Conservation (phyloP, 2,113 vertebrate species). For the Corythornis cristatus region DNA sequence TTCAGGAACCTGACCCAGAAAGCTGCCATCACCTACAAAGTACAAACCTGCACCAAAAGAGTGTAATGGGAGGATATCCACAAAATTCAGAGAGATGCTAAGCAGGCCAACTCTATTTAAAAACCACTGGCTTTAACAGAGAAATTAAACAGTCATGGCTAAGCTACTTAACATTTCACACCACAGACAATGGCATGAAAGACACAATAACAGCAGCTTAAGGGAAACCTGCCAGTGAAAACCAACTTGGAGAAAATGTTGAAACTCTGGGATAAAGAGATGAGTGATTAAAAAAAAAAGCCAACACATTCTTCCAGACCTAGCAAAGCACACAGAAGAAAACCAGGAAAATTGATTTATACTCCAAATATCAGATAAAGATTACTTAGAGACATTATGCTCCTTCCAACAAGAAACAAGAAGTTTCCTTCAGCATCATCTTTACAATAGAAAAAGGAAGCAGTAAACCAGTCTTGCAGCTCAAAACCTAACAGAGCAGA, state of each 20-base stretch:
- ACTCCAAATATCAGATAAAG: not conserved
- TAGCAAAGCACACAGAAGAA: not conserved
- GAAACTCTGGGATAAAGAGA: not conserved
- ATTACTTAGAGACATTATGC: not conserved
- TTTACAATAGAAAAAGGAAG: not conserved
- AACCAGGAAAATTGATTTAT: not conserved
- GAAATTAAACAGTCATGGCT: conserved; percentile 49
- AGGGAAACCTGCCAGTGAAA: conserved; percentile 31
- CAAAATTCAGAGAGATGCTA: not conserved
- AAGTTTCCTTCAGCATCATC: not conserved
- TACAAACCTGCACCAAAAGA: not conserved
- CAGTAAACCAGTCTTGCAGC: not conserved
- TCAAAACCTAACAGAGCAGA: not conserved
- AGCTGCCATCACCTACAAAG: not conserved
- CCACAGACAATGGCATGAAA: conserved; percentile 14
- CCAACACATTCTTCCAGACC: not conserved
- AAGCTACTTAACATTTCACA: conserved; percentile 44
- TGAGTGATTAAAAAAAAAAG: not conserved
- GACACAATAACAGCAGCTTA: conserved; percentile 29
- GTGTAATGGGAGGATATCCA: not conserved
- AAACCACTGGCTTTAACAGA: not conserved
- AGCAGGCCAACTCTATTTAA: conserved; percentile 7
- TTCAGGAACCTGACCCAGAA: not conserved
- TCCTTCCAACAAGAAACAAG: not conserved
- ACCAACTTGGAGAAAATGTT: not conserved